phyloP scores from a whole-genome alignment of 2,797 vertebrate species.

The Zalophus californianus region DNA sequence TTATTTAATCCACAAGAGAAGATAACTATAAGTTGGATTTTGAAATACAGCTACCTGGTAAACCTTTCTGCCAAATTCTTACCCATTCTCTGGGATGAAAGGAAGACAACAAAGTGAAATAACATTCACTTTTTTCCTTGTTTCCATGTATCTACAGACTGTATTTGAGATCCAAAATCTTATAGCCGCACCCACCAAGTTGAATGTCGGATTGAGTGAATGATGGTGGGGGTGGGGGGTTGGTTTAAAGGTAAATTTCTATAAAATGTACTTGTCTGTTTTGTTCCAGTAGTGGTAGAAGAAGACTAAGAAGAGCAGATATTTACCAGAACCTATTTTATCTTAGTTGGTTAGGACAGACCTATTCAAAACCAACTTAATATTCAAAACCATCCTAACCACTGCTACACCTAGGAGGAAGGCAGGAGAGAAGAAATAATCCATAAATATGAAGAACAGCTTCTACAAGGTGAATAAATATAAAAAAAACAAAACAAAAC shows the following conservation, averaged over 20 bases:
- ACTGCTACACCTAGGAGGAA: background rate
- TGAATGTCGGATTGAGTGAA: background rate
- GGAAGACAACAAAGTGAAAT: background rate
- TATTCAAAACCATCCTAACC: background rate
- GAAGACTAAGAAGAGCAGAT: background rate
- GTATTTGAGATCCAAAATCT: background rate
- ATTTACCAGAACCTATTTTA: slow-evolving; percentile 2
- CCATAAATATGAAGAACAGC: background rate
- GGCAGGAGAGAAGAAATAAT: background rate
- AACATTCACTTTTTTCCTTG: background rate
- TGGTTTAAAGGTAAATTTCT: background rate
- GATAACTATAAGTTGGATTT: background rate
- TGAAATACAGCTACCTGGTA: background rate
- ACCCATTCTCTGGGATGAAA: background rate
- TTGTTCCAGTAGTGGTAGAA: background rate
- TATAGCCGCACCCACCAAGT: background rate
- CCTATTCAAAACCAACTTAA: background rate
- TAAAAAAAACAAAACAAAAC: background rate
- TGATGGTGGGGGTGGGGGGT: background rate
- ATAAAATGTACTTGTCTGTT: background rate
- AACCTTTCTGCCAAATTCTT: background rate
- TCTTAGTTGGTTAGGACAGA: background rate
- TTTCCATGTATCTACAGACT: background rate
- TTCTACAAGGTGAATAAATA: background rate
- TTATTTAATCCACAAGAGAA: background rate